Evolutionary conservation across 2,797 vertebrate species (phyloP).

Genomic region (Iguana delicatissima): DNA sequence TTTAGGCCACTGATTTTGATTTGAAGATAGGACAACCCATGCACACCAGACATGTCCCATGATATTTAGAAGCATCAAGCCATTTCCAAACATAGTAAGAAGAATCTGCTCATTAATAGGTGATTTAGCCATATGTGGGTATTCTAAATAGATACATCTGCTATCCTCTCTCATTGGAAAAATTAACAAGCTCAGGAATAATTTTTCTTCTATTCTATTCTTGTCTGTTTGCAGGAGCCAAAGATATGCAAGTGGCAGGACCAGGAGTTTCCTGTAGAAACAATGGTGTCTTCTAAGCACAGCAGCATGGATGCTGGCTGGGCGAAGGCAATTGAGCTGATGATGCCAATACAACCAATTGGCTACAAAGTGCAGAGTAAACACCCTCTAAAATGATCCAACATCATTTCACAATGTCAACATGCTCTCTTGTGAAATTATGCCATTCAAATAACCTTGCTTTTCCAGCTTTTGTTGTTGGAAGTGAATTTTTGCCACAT

Average conservation of each 20-base stretch:
- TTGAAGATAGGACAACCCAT: too few species aligned
- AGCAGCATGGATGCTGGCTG: neutral
- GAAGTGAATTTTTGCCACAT: neutral
- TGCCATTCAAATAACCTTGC: neutral
- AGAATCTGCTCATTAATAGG: neutral
- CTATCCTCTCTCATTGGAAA: neutral
- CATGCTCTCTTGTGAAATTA: neutral
- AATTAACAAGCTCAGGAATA: neutral
- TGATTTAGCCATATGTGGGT: neutral
- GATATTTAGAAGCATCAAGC: neutral
- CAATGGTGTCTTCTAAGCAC: neutral
- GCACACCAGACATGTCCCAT: too few species aligned
- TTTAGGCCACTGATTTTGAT: too few species aligned
- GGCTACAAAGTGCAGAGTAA: neutral
- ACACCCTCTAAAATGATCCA: neutral
- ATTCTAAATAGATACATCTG: neutral
- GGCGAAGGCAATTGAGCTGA: neutral
- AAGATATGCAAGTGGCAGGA: neutral
- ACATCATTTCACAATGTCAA: neutral
- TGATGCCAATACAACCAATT: neutral
- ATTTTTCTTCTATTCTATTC: neutral
- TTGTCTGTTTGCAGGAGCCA: neutral
- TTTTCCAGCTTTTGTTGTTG: neutral
- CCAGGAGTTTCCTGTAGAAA: neutral
- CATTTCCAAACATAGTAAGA: neutral